A percentile compares a stretch with the other conserved stretches of the same genome.
These are phyloP conservation scores for Pterocles orientalis DNA, from an alignment of 2,113 vertebrate genomes.

Conservation along the genomic window DNA sequence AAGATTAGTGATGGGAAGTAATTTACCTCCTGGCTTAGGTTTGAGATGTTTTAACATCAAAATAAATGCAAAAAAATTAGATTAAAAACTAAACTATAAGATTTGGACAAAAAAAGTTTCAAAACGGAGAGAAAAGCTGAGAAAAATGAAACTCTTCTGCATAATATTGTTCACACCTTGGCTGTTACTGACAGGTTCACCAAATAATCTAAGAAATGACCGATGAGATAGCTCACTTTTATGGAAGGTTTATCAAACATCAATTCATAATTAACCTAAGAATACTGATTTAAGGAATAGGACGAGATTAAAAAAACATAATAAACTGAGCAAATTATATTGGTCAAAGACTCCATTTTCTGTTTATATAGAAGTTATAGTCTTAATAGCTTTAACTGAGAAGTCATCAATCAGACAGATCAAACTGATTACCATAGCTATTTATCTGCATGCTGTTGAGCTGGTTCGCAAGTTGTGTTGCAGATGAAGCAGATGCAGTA, in stretches of 20 bases:
- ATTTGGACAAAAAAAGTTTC: background rate
- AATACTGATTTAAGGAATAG: background rate
- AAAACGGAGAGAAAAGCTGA: background rate
- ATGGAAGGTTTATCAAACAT: background rate
- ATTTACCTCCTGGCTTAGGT: background rate
- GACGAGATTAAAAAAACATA: background rate
- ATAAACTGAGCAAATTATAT: background rate
- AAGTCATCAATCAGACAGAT: background rate
- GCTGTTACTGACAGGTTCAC: background rate
- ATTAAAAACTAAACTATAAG: background rate
- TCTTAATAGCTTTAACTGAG: background rate
- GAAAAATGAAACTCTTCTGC: background rate
- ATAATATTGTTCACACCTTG: background rate
- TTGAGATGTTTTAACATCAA: background rate
- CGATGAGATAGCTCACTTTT: background rate
- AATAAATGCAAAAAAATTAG: background rate
- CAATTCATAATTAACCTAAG: background rate
- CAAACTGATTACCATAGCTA: slow-evolving; percentile 79
- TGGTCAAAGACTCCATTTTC: background rate
- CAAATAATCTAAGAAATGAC: background rate
- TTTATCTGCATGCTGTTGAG: slow-evolving; percentile 87
- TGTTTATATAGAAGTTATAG: background rate
- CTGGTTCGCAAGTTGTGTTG: slow-evolving; percentile 85
- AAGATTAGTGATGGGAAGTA: background rate
- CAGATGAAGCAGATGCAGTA: slow-evolving; percentile 65